Conservation (phyloP, 1,140 invertebrate species). For the Phthorimaea operculella region DNA sequence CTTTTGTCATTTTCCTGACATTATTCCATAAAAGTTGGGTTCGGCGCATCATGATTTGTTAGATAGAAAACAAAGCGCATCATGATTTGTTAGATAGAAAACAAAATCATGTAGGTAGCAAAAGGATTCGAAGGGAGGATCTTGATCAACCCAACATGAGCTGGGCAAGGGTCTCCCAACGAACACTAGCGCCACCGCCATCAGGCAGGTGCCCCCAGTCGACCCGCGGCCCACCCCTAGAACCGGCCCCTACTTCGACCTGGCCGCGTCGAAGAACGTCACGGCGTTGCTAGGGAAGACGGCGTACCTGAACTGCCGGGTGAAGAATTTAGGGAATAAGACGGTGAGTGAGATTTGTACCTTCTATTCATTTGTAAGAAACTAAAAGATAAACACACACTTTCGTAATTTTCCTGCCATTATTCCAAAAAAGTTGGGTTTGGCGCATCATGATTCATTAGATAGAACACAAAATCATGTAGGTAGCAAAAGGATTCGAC, state of each 20-base stretch:
- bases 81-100: no score
- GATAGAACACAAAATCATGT: no score
- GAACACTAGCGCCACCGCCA: conserved; percentile 48
- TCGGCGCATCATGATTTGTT: not conserved
- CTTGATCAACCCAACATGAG: conserved; percentile 55
- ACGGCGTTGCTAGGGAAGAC: conserved; percentile 86
- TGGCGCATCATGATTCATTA: not conserved
- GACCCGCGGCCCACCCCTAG: conserved; percentile 43
- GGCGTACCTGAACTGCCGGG: conserved; percentile 84
- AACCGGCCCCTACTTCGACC: conserved; percentile 76
- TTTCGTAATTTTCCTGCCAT: not conserved
- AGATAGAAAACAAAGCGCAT: no score
- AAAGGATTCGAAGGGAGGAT: no score
- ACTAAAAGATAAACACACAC: no score
- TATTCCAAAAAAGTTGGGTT: not conserved
- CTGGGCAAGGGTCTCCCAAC: conserved; percentile 42
- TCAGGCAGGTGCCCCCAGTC: conserved; percentile 28
- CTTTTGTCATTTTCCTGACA: not conserved
- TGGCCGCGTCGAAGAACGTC: conserved; percentile 78
- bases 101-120: no score
- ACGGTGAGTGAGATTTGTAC: no score
- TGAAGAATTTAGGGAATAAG: conserved; percentile 88
- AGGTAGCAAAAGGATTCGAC: no score
- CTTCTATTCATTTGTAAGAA: no score
- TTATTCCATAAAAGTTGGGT: not conserved